phyloP scores from a whole-genome alignment of 2,797 vertebrate genomes.

The Mus minutoides region DNA sequence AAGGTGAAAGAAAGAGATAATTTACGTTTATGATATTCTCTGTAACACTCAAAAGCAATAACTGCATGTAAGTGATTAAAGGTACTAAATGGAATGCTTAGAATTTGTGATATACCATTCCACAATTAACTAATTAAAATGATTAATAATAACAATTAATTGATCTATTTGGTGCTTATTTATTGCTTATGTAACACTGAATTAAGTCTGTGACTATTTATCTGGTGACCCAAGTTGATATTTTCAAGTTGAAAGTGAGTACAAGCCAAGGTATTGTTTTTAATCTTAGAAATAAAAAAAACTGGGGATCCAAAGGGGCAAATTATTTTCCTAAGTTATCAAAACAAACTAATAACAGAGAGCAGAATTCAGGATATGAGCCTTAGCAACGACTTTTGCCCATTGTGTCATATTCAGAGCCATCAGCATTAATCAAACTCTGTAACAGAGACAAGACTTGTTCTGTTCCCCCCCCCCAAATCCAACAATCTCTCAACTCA shows the following conservation, averaged over 20 bases:
- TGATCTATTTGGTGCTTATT: neutral
- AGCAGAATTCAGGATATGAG: neutral
- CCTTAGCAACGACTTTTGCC: neutral
- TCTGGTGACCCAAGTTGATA: neutral
- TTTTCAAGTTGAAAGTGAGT: conserved; percentile 36
- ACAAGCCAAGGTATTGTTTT: neutral
- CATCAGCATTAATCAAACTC: neutral
- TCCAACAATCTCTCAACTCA: conserved; percentile 19
- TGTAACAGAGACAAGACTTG: neutral
- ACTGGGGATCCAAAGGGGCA: neutral
- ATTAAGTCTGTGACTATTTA: conserved; percentile 40
- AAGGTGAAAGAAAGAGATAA: neutral
- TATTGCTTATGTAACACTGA: neutral
- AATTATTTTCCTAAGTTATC: conserved; percentile 19
- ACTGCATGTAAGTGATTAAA: neutral
- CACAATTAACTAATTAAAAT: conserved; percentile 1
- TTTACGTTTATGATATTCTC: conserved; percentile 1
- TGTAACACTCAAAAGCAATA: conserved; percentile 5
- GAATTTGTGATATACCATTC: neutral
- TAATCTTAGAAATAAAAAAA: conserved; percentile 44
- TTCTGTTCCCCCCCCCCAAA: neutral
- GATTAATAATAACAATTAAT: neutral
- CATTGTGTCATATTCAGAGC: neutral
- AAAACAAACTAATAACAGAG: conserved; percentile 37
- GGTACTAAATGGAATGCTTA: neutral